These are phyloP conservation scores for Lasioglossum oenotherae DNA, from an alignment of 2,888 invertebrate species.

Conservation along the genomic window DNA sequence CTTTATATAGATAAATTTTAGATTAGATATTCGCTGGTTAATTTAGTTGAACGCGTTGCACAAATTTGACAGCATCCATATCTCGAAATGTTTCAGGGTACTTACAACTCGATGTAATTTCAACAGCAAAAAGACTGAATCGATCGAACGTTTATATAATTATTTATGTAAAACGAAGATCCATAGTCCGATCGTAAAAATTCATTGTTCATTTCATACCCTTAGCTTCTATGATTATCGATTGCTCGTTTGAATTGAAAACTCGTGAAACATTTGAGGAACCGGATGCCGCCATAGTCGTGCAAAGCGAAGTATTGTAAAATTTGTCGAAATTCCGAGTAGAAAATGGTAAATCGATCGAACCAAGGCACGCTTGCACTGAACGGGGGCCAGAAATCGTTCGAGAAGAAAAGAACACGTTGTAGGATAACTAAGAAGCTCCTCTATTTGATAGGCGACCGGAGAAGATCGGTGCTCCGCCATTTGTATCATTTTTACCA, in stretches of 20 bases:
- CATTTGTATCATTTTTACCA: background rate
- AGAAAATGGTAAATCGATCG: conserved; percentile 51
- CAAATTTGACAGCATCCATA: background rate
- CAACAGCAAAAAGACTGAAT: too few relatives aligned
- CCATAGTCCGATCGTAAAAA: background rate
- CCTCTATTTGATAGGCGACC: conserved; percentile 24
- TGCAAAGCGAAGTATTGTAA: background rate
- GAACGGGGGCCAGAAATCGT: background rate
- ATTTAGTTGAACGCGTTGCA: background rate
- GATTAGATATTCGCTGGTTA: background rate
- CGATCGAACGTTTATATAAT: too few relatives aligned
- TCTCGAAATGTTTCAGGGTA: background rate
- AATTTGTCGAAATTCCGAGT: conserved; percentile 7
- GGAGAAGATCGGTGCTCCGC: conserved; percentile 6
- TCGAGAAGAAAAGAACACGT: background rate
- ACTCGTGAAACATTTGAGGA: background rate
- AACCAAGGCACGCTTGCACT: conserved; percentile 12
- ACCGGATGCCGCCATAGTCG: background rate
- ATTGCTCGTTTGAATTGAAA: background rate
- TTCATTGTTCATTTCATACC: background rate
- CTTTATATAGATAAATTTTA: conserved; percentile 6
- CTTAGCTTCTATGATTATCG: background rate
- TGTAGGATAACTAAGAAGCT: conserved; percentile 22
- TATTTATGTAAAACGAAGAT: too few relatives aligned
- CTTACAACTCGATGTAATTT: too few relatives aligned